Percentiles rank a stretch among this genome's conserved stretches.
phyloP scores from a whole-genome alignment of 1,140 invertebrate genomes.

The Chionoecetes opilio region DNA sequence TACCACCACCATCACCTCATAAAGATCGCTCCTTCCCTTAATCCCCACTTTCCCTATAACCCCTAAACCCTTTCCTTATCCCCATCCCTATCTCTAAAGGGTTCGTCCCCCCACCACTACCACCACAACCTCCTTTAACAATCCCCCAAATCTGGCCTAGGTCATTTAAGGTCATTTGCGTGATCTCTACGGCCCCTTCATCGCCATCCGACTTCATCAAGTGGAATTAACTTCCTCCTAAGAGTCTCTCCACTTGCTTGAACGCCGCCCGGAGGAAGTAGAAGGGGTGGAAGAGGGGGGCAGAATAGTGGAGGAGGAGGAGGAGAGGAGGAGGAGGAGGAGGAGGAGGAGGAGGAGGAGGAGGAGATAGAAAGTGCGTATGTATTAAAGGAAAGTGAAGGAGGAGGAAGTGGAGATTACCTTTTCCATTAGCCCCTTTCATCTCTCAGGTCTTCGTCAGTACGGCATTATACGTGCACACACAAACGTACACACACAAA shows the following conservation, averaged over 20 bases:
- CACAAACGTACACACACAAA: conserved; percentile 5
- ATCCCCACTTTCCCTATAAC: background rate
- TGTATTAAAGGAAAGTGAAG: background rate
- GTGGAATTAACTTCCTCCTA: conserved; percentile 59
- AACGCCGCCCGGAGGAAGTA: background rate
- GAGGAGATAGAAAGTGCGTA: background rate
- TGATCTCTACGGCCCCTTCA: conserved; percentile 70
- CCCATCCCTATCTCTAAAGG: conserved; percentile 10
- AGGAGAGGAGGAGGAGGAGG: background rate
- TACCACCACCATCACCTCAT: too few species aligned
- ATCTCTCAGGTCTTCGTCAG: too few species aligned
- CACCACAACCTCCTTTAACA: background rate
- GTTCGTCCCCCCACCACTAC: too few species aligned
- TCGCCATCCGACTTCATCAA: conserved; percentile 60
- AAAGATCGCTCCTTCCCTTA: background rate
- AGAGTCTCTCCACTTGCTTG: conserved; percentile 43
- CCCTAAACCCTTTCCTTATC: background rate
- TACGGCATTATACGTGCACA: too few species aligned
- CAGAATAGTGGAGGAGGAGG: background rate
- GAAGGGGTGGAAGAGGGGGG: background rate
- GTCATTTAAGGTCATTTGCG: conserved; percentile 75
- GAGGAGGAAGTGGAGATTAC: background rate
- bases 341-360: background rate
- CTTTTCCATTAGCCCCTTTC: too few species aligned
- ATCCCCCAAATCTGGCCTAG: conserved; percentile 58